Evolutionary conservation across 2,797 vertebrate species (phyloP).

Genomic region (Odontamblyopus rebecca): DNA sequence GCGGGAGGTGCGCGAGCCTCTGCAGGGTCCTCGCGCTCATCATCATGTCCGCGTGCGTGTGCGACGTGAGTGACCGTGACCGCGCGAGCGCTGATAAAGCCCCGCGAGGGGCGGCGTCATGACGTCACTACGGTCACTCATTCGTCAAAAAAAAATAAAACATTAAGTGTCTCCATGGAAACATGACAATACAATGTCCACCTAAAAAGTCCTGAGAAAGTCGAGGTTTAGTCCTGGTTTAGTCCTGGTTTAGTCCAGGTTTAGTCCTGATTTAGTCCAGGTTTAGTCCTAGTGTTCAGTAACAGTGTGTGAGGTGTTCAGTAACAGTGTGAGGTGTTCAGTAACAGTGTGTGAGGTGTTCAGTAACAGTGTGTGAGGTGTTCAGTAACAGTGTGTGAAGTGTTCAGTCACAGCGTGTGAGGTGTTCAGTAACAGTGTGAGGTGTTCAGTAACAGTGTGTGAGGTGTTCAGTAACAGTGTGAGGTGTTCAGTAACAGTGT

Average conservation of each 20-base stretch:
- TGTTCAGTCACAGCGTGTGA: too few species aligned
- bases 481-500: too few species aligned
- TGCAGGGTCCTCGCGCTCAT: constrained; percentile 33
- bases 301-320: too few species aligned
- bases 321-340: too few species aligned
- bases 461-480: too few species aligned
- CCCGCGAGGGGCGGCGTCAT: background rate
- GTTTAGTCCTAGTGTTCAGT: too few species aligned
- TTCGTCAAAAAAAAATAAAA: background rate
- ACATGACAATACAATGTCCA: background rate
- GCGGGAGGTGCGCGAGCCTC: constrained; percentile 14
- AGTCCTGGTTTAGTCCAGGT: background rate
- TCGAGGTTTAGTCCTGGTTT: background rate
- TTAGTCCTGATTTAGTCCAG: too few species aligned
- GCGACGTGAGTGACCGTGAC: background rate
- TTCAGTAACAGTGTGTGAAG: too few species aligned
- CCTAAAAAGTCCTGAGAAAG: background rate
- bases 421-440: too few species aligned
- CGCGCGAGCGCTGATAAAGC: background rate
- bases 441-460: too few species aligned
- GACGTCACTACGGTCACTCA: constrained; percentile 1
- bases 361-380: too few species aligned
- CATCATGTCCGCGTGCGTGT: constrained; percentile 22
- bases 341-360: too few species aligned
- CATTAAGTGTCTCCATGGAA: background rate